Conservation (phyloP, 1,140 invertebrate genomes). For the Zeugodacus cucurbitae region DNA sequence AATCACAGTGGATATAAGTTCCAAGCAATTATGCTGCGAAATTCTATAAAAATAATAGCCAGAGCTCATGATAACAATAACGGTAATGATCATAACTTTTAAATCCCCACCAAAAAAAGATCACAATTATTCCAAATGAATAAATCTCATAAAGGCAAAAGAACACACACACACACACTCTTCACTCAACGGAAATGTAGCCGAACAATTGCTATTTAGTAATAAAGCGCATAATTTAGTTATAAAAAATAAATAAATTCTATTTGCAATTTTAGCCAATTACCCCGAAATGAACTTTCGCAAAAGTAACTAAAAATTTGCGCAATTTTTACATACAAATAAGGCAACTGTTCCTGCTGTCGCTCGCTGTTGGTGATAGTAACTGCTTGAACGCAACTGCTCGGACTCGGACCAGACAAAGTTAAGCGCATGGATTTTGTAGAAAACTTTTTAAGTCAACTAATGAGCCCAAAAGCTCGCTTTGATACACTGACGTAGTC, state of each 20-base stretch:
- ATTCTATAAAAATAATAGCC: background rate
- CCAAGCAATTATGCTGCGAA: background rate
- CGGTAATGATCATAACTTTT: constrained; percentile 19
- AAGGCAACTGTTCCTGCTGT: background rate
- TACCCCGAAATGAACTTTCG: constrained; percentile 26
- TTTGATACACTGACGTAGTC: background rate
- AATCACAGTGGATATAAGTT: background rate
- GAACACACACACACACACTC: background rate
- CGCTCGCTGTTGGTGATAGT: background rate
- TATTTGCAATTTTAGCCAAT: constrained; percentile 31
- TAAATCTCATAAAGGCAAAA: background rate
- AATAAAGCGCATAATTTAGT: constrained; percentile 29
- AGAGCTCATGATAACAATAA: background rate
- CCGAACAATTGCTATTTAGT: background rate
- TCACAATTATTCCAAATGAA: constrained; percentile 34
- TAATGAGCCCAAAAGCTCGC: constrained; percentile 30
- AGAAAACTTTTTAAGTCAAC: constrained; percentile 35
- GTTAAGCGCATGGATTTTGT: constrained; percentile 6
- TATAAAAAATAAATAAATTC: constrained; percentile 16
- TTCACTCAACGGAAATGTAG: too few species aligned
- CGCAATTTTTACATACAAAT: background rate
- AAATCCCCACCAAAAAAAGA: background rate
- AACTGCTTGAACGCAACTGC: background rate
- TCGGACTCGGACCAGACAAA: background rate
- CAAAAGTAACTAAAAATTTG: constrained; percentile 21